Evolutionary conservation across 2,113 vertebrate genomes (phyloP), one percentile per base, ranked within the genome.

Genomic region (Poeciliopsis occidentalis): DNA sequence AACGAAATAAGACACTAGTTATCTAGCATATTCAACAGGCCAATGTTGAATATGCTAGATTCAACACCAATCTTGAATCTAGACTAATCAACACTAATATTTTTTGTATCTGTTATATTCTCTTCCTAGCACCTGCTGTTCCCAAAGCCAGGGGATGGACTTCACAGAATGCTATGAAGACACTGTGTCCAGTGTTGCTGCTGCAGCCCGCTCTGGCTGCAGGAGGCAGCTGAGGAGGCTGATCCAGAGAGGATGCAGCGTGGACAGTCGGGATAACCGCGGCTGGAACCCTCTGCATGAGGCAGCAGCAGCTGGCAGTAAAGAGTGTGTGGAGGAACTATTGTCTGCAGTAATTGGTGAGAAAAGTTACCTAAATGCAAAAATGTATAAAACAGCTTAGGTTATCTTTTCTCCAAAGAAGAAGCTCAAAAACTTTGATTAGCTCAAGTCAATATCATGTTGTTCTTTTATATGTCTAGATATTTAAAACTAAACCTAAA

Each of bases 271-370:
- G 0, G 97, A 99, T 87, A 99, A 99, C 93, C 95, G 98, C n/a
- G 96, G 97, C 3, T 99, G 97, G 97, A 91, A 91, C 79, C 93
- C 97, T 0, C 92, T 98, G 76, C 98, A 99, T 0, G 97, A 99
- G 89, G 97, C 97, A 0, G 95, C 97, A 0, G 96, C 95, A 1
- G 92, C 92, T 15, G 95, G 96, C n/a, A 93, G 92, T 0, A 39
- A 66, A 1, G 92, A 85, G 8, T 99, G 97, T 74, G 93, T 96
- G 77, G 92, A 73, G 73, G 87, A 97, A 2, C 91, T 98, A 0
- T 4, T 94, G 26, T 51, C 80, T 32, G 83, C 91, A 17, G 83
- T 67, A 0, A 63, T 73, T 0, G 82, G 90, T 98, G 82, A 87
- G 60, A 44, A 51, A 24, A 57, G 51, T 22, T 47, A 47, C 15